These are phyloP conservation scores for Caranx melampygus DNA, from an alignment of 2,113 vertebrate species.

Conservation along the genomic window DNA sequence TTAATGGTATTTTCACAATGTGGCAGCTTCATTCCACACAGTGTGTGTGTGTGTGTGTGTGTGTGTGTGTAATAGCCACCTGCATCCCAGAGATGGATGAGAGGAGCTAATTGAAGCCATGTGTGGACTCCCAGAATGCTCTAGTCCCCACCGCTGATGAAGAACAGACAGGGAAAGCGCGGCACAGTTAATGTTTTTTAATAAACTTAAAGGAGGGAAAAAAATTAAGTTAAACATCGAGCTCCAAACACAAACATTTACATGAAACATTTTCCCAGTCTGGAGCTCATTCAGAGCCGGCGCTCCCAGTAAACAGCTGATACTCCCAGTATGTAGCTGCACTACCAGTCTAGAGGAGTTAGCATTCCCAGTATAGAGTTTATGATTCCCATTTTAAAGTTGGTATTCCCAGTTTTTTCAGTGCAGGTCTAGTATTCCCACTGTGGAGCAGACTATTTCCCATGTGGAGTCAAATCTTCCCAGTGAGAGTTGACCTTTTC, in stretches of 20 bases:
- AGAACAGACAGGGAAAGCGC: constrained; percentile 22
- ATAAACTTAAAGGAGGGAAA: constrained; percentile 50
- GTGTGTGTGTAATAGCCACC: constrained; percentile 64
- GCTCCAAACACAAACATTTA: constrained; percentile 57
- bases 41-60: constrained; percentile 42
- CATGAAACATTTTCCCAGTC: constrained; percentile 28
- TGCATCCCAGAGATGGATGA: constrained; percentile 74
- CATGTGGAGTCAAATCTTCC: too few relatives aligned
- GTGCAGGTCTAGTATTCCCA: too few relatives aligned
- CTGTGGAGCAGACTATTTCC: too few relatives aligned
- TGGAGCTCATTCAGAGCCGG: constrained; percentile 14
- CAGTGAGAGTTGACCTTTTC: neutral
- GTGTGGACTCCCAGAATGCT: constrained; percentile 61
- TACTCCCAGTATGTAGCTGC: neutral
- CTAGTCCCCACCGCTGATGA: constrained; percentile 66
- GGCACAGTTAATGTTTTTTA: constrained; percentile 56
- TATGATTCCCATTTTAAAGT: neutral
- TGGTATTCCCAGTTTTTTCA: neutral
- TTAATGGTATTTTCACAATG: constrained; percentile 79
- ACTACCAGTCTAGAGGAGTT: neutral
- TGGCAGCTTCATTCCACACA: constrained; percentile 56
- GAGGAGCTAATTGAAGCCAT: constrained; percentile 72
- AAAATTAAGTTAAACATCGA: constrained; percentile 48
- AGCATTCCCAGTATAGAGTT: neutral
- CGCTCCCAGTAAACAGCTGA: too few relatives aligned